Base-by-base conservation (phyloP, 2,888 invertebrate species). In the Camptogramma bilineatum region DNA sequence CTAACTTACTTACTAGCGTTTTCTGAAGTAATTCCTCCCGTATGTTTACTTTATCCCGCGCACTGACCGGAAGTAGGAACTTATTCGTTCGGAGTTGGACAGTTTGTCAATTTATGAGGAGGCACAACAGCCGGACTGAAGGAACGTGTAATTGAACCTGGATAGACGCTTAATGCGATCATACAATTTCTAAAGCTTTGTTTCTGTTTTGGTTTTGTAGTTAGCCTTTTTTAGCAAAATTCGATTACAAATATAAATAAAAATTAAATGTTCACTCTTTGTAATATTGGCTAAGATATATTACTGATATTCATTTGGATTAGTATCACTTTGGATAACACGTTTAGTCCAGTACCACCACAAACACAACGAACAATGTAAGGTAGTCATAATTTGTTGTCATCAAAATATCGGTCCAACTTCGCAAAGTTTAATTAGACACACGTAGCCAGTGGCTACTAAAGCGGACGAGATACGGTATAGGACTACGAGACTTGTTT, bases 21-120 rank as follows among this genome's bases (percentile, higher is more conserved):
- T 1, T 4, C 8, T 2, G 18, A 64, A 2, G 16, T 78, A 54
- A 69, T 56, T 16, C 16, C 13, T 0, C 59, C 77, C 84, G 84
- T 88, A 54, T 77, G 77, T 80, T 67, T 61, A 52, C 76, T 75
- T 73, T 77, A 81, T 80, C 80, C 81, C 85, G 86, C 85, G 84
- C 90, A 87, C 88, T 91, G 91, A 91, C 91, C 92, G 91, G 90
- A 90, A 89, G 90, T 85, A 80, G 84, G 85, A 91, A 91, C 90
- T 91, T 91, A 90, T 89, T 88, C 85, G 83, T 79, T 82, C 84
- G 81, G 84, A 91, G 90, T 92, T 92, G 85, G 92, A 90, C 92
- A 92, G 85, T 92, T 92, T 89, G 90, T 91, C 92, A 91, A 92
- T 92, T 92, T 92, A 92, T 88, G 90, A 84, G 56, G 56, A 55